These are phyloP conservation scores for Archaeoteleia sp. DNA, from an alignment of 2,888 invertebrate species.

Conservation along the genomic window DNA sequence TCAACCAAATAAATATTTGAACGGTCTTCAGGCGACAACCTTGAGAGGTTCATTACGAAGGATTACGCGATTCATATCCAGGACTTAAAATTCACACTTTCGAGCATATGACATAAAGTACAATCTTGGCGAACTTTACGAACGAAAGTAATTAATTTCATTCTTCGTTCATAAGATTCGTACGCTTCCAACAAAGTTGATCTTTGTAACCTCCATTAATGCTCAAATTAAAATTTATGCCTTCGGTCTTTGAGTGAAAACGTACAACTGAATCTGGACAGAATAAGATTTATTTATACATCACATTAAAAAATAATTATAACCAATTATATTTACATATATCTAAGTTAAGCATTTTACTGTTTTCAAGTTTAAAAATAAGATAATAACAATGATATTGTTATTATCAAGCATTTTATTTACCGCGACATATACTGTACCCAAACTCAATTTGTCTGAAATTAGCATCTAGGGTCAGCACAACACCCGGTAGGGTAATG, in stretches of 20 bases:
- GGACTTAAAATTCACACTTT: slow-evolving; percentile 67
- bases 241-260: too few species aligned
- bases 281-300: too few species aligned
- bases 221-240: neutral
- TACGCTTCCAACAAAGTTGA: slow-evolving; percentile 8
- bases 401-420: neutral
- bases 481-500: slow-evolving; percentile 62
- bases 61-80: slow-evolving; percentile 71
- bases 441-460: slow-evolving; percentile 43
- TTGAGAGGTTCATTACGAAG: slow-evolving; percentile 70
- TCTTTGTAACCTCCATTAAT: slow-evolving; percentile 17
- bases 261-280: too few species aligned
- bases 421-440: slow-evolving; percentile 4
- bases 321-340: too few species aligned
- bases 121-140: slow-evolving; percentile 62
- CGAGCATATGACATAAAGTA: slow-evolving; percentile 59
- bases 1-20: slow-evolving; percentile 67
- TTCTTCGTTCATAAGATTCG: slow-evolving; percentile 8
- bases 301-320: too few species aligned
- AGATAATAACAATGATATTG: too few species aligned
- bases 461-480: slow-evolving; percentile 62
- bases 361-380: too few species aligned
- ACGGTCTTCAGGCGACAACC: slow-evolving; percentile 61
- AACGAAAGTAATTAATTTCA: slow-evolving; percentile 63
- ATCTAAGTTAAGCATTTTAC: too few species aligned